These are phyloP conservation scores for Steinernema hermaphroditum DNA, from an alignment of 2,888 invertebrate genomes.

Conservation along the genomic window DNA sequence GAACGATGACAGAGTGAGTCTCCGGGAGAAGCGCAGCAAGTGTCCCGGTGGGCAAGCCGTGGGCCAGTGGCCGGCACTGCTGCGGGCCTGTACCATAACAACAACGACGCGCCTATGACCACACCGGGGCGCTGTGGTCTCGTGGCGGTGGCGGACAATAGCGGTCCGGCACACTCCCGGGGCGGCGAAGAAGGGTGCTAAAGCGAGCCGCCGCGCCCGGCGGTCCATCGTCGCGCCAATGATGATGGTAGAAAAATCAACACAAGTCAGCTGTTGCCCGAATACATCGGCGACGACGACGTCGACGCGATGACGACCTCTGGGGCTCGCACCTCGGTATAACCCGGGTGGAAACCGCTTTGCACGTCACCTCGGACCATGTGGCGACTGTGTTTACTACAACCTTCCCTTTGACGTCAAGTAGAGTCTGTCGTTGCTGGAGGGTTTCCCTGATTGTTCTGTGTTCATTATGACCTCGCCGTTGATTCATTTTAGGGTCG, in stretches of 20 bases:
- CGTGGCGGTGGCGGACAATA: neutral
- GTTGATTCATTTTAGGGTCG: too few species aligned
- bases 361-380: too few species aligned
- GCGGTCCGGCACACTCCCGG: neutral
- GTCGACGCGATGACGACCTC: too few species aligned
- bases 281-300: neutral
- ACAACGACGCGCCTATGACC: conserved; percentile 7
- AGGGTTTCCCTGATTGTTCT: too few species aligned
- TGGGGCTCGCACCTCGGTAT: too few species aligned
- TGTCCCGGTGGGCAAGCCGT: neutral
- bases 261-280: conserved; percentile 28
- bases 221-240: conserved; percentile 20
- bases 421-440: too few species aligned
- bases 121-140: neutral
- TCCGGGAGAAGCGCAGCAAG: neutral
- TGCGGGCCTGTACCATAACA: conserved; percentile 8
- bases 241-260: conserved; percentile 26
- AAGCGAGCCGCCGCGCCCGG: conserved; percentile 16
- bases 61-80: neutral
- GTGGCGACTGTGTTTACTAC: too few species aligned
- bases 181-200: neutral
- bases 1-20: neutral
- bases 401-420: too few species aligned
- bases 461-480: too few species aligned
- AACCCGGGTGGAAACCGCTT: too few species aligned